phyloP scores from a whole-genome alignment of 2,113 vertebrate genomes.

The Gnathonemus longibarbis region DNA sequence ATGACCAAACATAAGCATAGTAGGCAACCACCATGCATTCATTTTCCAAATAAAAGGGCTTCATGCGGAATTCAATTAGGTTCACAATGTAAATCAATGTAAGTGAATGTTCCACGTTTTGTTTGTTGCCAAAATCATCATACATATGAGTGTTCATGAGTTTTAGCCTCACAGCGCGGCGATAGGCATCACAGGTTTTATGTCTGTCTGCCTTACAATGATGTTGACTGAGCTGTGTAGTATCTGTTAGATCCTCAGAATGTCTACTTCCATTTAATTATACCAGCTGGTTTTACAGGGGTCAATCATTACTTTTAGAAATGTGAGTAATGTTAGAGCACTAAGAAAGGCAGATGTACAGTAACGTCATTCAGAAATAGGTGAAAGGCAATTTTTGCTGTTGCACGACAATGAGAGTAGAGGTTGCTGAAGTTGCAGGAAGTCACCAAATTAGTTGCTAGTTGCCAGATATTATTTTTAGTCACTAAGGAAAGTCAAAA shows the following conservation, averaged over 20 bases:
- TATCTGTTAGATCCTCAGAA: neutral
- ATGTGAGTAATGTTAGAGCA: neutral
- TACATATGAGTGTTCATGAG: neutral
- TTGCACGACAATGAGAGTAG: neutral
- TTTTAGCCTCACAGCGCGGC: neutral
- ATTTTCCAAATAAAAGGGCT: neutral
- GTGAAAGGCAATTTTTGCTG: neutral
- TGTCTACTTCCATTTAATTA: neutral
- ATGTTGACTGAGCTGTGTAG: neutral
- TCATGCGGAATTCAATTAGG: neutral
- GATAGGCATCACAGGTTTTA: too few species aligned
- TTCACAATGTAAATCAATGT: neutral
- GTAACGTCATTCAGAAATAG: neutral
- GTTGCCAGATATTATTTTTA: neutral
- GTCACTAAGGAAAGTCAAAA: neutral
- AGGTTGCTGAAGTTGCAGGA: neutral
- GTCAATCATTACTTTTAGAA: neutral
- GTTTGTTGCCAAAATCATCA: neutral
- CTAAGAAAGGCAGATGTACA: neutral
- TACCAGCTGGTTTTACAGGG: neutral
- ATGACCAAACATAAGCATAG: neutral
- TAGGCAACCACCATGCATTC: neutral
- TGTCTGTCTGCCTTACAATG: neutral
- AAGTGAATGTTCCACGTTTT: neutral
- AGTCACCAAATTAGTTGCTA: neutral